Percentiles rank a stretch among this genome's conserved stretches.
These are phyloP conservation scores for Aethes cnicana DNA, from an alignment of 2,888 invertebrate genomes.

Conservation along the genomic window DNA sequence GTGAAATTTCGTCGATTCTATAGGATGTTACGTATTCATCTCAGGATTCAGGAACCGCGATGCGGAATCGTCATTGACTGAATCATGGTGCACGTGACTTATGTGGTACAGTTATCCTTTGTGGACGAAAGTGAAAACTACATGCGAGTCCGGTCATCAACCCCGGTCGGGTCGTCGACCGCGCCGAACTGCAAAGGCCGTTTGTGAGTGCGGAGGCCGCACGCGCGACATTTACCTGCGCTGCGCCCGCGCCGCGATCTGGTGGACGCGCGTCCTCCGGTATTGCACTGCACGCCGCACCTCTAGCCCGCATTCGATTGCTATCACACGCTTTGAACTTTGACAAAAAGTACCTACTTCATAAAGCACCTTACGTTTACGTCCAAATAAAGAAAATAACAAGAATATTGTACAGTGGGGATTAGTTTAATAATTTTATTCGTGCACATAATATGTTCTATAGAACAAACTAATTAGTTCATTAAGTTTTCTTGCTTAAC, in stretches of 20 bases:
- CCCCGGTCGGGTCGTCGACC: slow-evolving; percentile 75
- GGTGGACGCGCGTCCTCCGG: slow-evolving; percentile 55
- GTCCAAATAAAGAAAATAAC: too few relatives aligned
- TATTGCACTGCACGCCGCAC: slow-evolving; percentile 38
- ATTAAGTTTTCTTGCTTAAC: too few relatives aligned
- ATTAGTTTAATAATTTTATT: too few relatives aligned
- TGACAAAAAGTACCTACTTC: too few relatives aligned
- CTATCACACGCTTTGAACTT: neutral
- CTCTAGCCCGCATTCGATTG: slow-evolving; percentile 26
- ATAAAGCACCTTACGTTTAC: too few relatives aligned
- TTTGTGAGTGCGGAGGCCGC: slow-evolving; percentile 80
- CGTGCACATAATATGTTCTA: too few relatives aligned
- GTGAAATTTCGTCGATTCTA: slow-evolving; percentile 8
- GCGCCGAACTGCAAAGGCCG: slow-evolving; percentile 81
- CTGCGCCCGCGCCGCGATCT: slow-evolving; percentile 47
- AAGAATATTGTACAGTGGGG: too few relatives aligned
- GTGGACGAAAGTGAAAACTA: slow-evolving; percentile 82
- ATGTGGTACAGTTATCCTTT: slow-evolving; percentile 81
- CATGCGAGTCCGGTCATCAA: slow-evolving; percentile 76
- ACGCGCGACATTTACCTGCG: slow-evolving; percentile 68
- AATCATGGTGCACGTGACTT: slow-evolving; percentile 68
- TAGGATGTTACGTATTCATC: slow-evolving; percentile 51
- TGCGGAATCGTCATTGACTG: slow-evolving; percentile 44
- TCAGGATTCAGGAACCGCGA: slow-evolving; percentile 56
- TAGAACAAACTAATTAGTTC: too few relatives aligned